A percentile compares a stretch with the other conserved stretches of the same genome.
Evolutionary conservation across 1,140 invertebrate genomes (phyloP).

Genomic region (Teleopsis dalmanni): DNA sequence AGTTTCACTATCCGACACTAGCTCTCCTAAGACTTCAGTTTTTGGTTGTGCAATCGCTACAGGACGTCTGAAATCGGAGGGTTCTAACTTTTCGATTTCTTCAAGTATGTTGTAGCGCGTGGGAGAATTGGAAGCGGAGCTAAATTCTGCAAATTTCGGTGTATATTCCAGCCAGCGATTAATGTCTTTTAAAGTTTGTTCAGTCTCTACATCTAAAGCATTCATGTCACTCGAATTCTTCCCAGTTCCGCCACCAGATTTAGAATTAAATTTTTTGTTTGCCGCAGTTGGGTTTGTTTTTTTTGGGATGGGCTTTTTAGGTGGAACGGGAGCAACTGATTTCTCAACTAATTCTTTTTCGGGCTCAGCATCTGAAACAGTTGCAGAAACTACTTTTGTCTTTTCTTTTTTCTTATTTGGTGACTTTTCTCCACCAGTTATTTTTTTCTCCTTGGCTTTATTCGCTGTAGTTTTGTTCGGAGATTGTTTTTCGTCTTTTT

Average conservation of each 20-base stretch:
- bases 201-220: constrained; percentile 66
- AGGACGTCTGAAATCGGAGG: constrained; percentile 34
- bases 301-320: constrained; percentile 22
- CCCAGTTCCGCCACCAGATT: background rate
- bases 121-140: constrained; percentile 66
- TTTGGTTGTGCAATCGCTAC: constrained; percentile 31
- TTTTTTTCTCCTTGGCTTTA: background rate
- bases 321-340: constrained; percentile 24
- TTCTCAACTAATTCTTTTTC: constrained; percentile 14
- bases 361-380: background rate
- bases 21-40: constrained; percentile 30
- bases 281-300: constrained; percentile 8
- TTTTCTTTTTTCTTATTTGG: constrained; percentile 18
- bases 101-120: constrained; percentile 50
- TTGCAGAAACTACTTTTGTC: constrained; percentile 12
- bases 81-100: constrained; percentile 32
- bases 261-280: constrained; percentile 4
- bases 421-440: background rate
- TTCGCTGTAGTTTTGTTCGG: background rate
- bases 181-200: constrained; percentile 80
- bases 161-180: constrained; percentile 82
- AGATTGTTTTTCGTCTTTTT: background rate
- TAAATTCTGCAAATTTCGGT: constrained; percentile 63
- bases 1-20: constrained; percentile 23
- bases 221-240: constrained; percentile 51